Conservation (phyloP, 2,888 invertebrate genomes). For the Lycia hirtaria region DNA sequence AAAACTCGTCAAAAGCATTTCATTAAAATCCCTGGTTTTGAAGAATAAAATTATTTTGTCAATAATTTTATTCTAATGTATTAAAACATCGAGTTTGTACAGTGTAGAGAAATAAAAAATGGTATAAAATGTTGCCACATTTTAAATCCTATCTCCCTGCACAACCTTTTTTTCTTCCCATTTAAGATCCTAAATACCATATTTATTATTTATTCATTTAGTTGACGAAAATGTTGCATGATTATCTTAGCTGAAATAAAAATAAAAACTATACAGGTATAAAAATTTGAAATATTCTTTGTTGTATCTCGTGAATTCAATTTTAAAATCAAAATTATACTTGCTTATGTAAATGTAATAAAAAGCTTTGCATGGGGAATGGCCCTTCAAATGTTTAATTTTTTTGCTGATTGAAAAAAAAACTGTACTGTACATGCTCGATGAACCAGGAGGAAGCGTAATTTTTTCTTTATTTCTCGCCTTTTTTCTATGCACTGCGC, state of each 20-base stretch:
- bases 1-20: constrained; percentile 71
- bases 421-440: constrained; percentile 80
- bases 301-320: background rate
- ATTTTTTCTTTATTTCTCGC: constrained; percentile 46
- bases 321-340: background rate
- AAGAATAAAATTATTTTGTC: constrained; percentile 38
- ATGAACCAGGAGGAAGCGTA: constrained; percentile 66
- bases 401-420: constrained; percentile 47
- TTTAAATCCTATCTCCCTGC: constrained; percentile 58
- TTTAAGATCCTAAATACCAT: constrained; percentile 42
- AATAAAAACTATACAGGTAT: background rate
- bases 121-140: constrained; percentile 78
- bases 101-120: constrained; percentile 68
- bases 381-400: constrained; percentile 32
- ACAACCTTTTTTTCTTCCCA: constrained; percentile 59
- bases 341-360: constrained; percentile 5
- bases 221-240: constrained; percentile 28
- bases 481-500: constrained; percentile 48
- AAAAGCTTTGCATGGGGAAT: constrained; percentile 57
- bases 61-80: constrained; percentile 36
- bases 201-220: constrained; percentile 22
- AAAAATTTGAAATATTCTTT: background rate
- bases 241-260: constrained; percentile 15
- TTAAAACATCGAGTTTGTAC: constrained; percentile 79
- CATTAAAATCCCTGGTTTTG: constrained; percentile 62